A percentile compares a stretch with the other conserved stretches of the same genome.
Evolutionary conservation across 2,113 vertebrate genomes (phyloP).

Genomic region (Ceratotherium simum): DNA sequence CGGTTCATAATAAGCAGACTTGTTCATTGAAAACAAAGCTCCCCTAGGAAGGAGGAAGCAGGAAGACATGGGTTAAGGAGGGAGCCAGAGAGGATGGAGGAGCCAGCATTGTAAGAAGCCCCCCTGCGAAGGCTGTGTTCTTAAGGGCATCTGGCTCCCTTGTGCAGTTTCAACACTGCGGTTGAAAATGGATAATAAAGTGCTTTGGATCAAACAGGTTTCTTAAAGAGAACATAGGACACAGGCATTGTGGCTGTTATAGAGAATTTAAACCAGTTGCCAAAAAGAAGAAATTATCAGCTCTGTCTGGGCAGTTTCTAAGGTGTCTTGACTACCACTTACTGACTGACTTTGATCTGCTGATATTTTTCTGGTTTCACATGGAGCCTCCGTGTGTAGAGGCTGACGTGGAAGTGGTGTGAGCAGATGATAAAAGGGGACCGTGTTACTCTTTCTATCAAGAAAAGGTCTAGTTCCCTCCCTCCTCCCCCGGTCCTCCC

Average conservation of each 20-base stretch:
- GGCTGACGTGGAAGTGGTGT: not conserved
- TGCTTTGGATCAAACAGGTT: not conserved
- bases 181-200: not conserved
- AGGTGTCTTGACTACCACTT: not conserved
- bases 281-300: not conserved
- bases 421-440: not conserved
- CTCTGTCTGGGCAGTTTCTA: not conserved
- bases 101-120: not conserved
- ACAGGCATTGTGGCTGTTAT: not conserved
- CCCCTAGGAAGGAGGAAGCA: not conserved
- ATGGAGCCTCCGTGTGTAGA: not conserved
- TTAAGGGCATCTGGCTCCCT: not conserved
- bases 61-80: not conserved
- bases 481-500: not conserved
- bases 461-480: not conserved
- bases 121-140: not conserved
- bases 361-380: not conserved
- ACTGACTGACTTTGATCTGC: not conserved
- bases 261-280: conserved; percentile 1
- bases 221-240: not conserved
- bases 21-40: not conserved
- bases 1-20: not conserved
- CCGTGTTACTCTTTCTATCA: not conserved
- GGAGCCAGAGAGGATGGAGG: not conserved
- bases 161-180: no score